Evolutionary conservation across 1,140 invertebrate species (phyloP).

Genomic region (Cherax quadricarinatus): DNA sequence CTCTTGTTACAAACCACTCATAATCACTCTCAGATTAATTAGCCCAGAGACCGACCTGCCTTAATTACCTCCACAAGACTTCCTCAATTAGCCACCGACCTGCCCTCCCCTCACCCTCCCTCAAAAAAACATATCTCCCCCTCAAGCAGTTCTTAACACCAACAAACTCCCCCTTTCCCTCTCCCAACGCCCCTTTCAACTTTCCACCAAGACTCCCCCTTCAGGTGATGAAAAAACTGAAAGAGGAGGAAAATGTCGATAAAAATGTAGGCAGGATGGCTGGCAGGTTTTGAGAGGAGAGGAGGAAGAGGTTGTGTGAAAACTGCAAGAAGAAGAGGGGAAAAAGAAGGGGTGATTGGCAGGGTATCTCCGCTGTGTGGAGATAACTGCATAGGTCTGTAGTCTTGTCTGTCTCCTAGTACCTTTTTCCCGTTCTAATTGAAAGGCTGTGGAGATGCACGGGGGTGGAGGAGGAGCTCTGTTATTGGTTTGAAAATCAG

Average conservation of each 20-base stretch:
- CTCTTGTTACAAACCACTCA: no score
- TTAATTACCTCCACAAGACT: neutral
- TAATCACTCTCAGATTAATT: no score
- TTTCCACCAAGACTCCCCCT: conserved; percentile 65
- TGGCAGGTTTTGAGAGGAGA: conserved; percentile 44
- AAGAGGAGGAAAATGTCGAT: conserved; percentile 70
- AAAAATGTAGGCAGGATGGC: conserved; percentile 66
- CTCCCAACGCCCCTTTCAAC: conserved; percentile 61
- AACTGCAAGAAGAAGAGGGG: no score
- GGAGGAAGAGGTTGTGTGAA: no score
- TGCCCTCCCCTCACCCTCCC: neutral
- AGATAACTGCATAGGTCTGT: conserved; percentile 67
- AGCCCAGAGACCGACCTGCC: no score
- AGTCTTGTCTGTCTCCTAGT: conserved; percentile 49
- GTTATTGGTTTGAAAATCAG: neutral
- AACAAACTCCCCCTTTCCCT: conserved; percentile 41
- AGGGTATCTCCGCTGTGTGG: conserved; percentile 58
- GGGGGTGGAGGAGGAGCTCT: no score
- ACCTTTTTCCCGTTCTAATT: conserved; percentile 48
- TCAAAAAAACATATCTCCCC: neutral
- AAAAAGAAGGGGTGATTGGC: conserved; percentile 35
- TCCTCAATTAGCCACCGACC: neutral
- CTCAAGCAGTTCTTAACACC: neutral
- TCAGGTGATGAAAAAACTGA: conserved; percentile 67
- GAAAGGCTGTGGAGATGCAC: conserved; percentile 61